phyloP scores from a whole-genome alignment of 2,888 invertebrate genomes.

The Mechanitis messenoides region DNA sequence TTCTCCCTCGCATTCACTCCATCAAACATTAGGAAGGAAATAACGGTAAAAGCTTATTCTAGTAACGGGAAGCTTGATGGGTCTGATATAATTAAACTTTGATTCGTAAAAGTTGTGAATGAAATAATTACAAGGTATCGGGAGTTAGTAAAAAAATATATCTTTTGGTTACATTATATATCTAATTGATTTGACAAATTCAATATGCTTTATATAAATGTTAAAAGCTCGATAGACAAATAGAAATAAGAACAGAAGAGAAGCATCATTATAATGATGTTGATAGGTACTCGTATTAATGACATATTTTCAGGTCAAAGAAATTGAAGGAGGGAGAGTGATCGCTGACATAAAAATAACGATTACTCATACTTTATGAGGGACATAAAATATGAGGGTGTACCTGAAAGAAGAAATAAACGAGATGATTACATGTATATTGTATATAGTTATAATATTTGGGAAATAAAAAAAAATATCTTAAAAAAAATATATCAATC shows the following conservation, averaged over 20 bases:
- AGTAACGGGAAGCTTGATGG: conserved; percentile 21
- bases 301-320: conserved; percentile 1
- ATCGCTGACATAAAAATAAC: neutral
- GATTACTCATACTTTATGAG: conserved; percentile 1
- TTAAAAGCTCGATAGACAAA: too few relatives aligned
- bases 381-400: too few relatives aligned
- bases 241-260: too few relatives aligned
- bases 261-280: neutral
- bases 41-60: conserved; percentile 30
- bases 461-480: too few relatives aligned
- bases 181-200: too few relatives aligned
- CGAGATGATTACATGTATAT: too few relatives aligned
- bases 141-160: conserved; percentile 4
- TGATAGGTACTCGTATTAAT: conserved; percentile 3
- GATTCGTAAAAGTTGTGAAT: conserved; percentile 2
- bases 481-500: too few relatives aligned
- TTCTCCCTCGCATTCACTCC: neutral
- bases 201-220: too few relatives aligned
- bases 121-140: conserved; percentile 5
- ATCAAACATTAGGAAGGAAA: conserved; percentile 17
- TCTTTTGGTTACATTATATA: neutral
- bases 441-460: too few relatives aligned
- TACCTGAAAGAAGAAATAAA: too few relatives aligned
- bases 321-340: neutral
- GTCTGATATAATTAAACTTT: conserved; percentile 14